phyloP scores from a whole-genome alignment of 1,140 invertebrate species.

The Limonius californicus region DNA sequence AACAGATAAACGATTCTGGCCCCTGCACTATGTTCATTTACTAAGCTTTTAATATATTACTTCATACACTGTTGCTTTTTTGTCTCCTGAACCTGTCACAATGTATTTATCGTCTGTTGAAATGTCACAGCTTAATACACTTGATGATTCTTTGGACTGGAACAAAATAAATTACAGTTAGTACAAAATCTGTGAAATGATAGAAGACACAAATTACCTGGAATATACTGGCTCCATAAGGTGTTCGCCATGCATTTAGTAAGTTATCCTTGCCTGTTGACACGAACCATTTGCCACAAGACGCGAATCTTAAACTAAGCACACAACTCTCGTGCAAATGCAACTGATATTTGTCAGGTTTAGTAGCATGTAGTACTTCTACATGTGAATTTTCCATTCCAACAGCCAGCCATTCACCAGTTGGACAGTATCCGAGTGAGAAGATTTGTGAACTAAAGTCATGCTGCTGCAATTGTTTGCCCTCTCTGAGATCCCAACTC shows the following conservation, averaged over 20 bases:
- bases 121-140: slow-evolving; percentile 98
- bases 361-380: slow-evolving; percentile 89
- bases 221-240: slow-evolving; percentile 97
- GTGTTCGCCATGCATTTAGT: slow-evolving; percentile 97
- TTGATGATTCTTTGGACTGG: slow-evolving; percentile 98
- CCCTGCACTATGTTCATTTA: slow-evolving; percentile 8
- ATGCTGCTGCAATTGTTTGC: slow-evolving; percentile 82
- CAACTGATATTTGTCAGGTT: slow-evolving; percentile 96
- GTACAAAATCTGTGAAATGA: background rate
- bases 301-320: slow-evolving; percentile 92
- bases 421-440: slow-evolving; percentile 95
- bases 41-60: slow-evolving; percentile 76
- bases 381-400: slow-evolving; percentile 99
- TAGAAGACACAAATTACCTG: slow-evolving; percentile 62
- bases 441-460: slow-evolving; percentile 90
- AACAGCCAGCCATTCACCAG: slow-evolving; percentile 96
- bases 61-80: slow-evolving; percentile 98
- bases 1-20: background rate
- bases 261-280: slow-evolving; percentile 99
- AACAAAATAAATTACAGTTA: slow-evolving; percentile 46
- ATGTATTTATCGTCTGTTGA: slow-evolving; percentile 98
- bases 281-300: slow-evolving; percentile 98
- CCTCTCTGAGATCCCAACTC: slow-evolving; percentile 88
- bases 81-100: slow-evolving; percentile 97
- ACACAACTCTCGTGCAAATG: slow-evolving; percentile 98